phyloP scores from a whole-genome alignment of 1,140 invertebrate species.

The Pachypeltis micranthus region DNA sequence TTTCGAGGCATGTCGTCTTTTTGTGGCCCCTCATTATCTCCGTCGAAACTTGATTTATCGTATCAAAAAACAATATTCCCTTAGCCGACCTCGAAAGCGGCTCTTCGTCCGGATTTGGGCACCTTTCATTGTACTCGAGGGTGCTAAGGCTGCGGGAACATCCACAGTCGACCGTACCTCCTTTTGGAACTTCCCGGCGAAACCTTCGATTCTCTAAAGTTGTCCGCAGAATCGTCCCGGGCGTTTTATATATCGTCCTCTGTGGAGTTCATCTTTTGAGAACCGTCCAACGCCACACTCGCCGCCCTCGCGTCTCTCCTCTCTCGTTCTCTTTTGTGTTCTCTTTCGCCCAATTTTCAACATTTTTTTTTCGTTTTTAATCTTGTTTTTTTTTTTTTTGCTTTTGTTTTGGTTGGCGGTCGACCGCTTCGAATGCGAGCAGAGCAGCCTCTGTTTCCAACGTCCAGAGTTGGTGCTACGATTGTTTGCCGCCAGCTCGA shows the following conservation, averaged over 20 bases:
- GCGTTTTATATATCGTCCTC: not conserved
- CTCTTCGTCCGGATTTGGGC: not conserved
- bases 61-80: constrained; percentile 8
- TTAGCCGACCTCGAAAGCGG: not conserved
- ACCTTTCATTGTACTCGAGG: not conserved
- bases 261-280: not conserved
- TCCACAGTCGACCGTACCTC: too few species aligned
- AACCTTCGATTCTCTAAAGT: too few species aligned
- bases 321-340: not conserved
- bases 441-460: too few species aligned
- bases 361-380: not conserved
- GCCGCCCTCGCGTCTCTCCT: not conserved
- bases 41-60: constrained; percentile 5
- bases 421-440: too few species aligned
- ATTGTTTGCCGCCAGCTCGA: too few species aligned
- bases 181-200: too few species aligned
- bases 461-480: too few species aligned
- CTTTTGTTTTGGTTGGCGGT: too few species aligned
- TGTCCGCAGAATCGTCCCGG: not conserved
- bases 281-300: not conserved
- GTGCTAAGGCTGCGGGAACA: not conserved
- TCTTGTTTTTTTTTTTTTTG: not conserved
- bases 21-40: constrained; percentile 1
- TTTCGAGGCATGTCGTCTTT: not conserved
- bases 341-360: not conserved